phyloP scores from a whole-genome alignment of 2,113 vertebrate genomes.

The Hystrix brachyura region DNA sequence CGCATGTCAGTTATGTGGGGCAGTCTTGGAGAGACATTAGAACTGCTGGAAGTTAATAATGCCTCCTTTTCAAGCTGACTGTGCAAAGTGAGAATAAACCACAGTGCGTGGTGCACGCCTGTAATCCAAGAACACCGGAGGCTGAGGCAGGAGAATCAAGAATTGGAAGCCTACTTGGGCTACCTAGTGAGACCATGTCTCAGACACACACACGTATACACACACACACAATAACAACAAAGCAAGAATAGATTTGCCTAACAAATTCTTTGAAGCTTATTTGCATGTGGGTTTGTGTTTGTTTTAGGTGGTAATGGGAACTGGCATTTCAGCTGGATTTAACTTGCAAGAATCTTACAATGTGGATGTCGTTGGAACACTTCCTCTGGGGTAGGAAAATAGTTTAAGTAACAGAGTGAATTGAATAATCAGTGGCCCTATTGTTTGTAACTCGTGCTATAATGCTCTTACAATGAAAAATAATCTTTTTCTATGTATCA shows the following conservation, averaged over 20 bases:
- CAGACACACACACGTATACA: not conserved
- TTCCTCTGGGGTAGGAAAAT: constrained; percentile 93
- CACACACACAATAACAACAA: not conserved
- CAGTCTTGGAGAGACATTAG: not conserved
- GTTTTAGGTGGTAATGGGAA: constrained; percentile 94
- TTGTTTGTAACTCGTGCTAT: not conserved
- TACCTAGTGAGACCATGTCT: not conserved
- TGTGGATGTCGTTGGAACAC: constrained; percentile 93
- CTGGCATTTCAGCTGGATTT: constrained; percentile 94
- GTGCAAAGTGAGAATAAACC: not conserved
- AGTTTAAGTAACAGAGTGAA: constrained; percentile 37
- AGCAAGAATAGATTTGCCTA: not conserved
- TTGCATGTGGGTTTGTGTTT: constrained; percentile 55
- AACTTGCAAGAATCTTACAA: constrained; percentile 89
- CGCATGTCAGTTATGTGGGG: not conserved
- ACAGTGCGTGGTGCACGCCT: not conserved
- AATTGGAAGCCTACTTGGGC: not conserved
- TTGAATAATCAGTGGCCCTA: not conserved
- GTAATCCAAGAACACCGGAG: not conserved
- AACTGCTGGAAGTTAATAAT: not conserved
- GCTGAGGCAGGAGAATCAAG: not conserved
- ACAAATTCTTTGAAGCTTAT: not conserved
- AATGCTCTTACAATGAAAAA: constrained; percentile 17
- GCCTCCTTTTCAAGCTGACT: not conserved
- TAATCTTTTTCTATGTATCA: not conserved